Evolutionary conservation across 2,797 vertebrate genomes (phyloP).

Genomic region (Phalanger gymnotis): DNA sequence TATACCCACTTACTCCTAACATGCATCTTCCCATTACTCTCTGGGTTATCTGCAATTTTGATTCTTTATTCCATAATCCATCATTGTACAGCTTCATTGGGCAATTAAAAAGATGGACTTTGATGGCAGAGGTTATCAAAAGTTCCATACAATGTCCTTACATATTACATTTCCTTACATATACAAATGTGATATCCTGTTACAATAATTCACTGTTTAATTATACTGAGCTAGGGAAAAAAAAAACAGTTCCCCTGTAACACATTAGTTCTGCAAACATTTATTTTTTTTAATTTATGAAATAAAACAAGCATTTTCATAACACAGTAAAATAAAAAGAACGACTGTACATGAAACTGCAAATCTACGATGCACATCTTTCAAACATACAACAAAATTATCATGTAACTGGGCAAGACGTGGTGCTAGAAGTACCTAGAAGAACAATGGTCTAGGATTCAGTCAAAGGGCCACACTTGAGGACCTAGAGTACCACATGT

Average conservation of each 20-base stretch:
- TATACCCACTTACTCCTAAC: neutral
- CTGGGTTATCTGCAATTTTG: neutral
- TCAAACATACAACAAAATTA: too few species aligned
- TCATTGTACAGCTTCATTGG: neutral
- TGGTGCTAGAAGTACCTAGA: neutral
- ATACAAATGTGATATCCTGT: neutral
- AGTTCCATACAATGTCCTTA: neutral
- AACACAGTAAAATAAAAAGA: too few species aligned
- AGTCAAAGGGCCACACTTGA: too few species aligned
- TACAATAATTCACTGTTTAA: neutral
- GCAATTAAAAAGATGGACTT: neutral
- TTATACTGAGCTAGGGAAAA: neutral
- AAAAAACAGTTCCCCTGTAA: neutral
- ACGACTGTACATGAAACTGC: too few species aligned
- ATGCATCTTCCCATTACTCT: neutral
- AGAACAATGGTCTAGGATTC: neutral
- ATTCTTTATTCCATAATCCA: neutral
- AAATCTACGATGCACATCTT: too few species aligned
- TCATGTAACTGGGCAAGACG: too few species aligned
- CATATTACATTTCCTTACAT: neutral
- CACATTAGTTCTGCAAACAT: too few species aligned
- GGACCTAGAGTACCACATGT: too few species aligned
- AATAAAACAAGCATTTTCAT: too few species aligned
- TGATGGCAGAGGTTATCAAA: neutral
- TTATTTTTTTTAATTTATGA: too few species aligned